Evolutionary conservation across 1,140 invertebrate species (phyloP).

Genomic region (Oryctes rhinoceros): DNA sequence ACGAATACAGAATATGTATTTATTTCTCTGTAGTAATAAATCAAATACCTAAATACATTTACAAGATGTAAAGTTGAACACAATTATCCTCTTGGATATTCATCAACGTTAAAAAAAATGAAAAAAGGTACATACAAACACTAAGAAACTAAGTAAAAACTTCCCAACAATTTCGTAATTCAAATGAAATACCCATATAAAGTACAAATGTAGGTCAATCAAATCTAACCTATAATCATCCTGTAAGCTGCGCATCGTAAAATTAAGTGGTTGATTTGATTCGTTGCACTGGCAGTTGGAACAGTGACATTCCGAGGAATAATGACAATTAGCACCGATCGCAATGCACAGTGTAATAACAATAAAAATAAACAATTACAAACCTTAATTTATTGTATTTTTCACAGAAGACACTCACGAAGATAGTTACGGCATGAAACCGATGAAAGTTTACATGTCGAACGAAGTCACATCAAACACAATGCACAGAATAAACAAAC

Average conservation of each 20-base stretch:
- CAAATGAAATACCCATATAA: neutral
- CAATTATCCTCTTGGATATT: no score
- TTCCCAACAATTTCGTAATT: neutral
- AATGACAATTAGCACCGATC: slow-evolving; percentile 10
- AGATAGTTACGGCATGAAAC: neutral
- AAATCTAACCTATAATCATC: slow-evolving; percentile 11
- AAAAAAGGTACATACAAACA: neutral
- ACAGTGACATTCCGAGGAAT: neutral
- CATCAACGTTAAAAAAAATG: no score
- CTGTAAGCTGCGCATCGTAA: neutral
- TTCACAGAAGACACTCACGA: slow-evolving; percentile 28
- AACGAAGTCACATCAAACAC: slow-evolving; percentile 13
- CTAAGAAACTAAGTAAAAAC: neutral
- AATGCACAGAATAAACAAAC: slow-evolving; percentile 22
- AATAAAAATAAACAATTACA: slow-evolving; percentile 35
- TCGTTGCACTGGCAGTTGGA: neutral
- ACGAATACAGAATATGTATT: no score
- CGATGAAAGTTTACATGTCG: slow-evolving; percentile 1
- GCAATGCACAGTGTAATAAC: neutral
- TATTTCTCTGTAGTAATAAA: no score
- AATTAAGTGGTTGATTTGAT: neutral
- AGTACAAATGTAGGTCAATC: slow-evolving; percentile 1
- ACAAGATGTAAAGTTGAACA: no score
- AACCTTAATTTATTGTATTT: slow-evolving; percentile 38
- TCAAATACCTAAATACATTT: no score